Evolutionary conservation across 2,113 vertebrate species (phyloP), one percentile per base, ranked within the genome.

Genomic region (Speoplatyrhinus poulsoni): DNA sequence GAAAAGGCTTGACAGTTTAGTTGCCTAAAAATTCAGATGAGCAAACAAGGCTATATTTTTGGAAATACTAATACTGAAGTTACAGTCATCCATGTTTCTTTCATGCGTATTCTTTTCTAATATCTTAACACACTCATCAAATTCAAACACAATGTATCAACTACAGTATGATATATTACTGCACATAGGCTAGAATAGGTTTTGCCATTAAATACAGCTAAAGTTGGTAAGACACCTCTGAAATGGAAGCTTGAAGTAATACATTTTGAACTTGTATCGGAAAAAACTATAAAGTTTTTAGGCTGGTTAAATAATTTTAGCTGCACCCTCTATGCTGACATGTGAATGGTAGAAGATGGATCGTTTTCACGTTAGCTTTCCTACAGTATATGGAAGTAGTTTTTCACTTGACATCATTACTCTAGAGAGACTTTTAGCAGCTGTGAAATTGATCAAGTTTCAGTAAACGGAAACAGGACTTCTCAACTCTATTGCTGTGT

Each of bases 181-280:
- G 52, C 60, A n/a, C 48, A n/a, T 76, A 69, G 17, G 41, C 17
- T 73, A 32, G 53, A 65, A 66, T 67, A 49, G 58, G 50, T 53
- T 15, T 53, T 15, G 62, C 17, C 11, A 61, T 15, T 70, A 63
- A 49, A 26, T 16, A 54, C 3, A 1, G 56, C 57, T 62, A 33
- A 65, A 57, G 52, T 9, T 64, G 17, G 67, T 66, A 33, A 61
- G 12, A 36, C 16, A n/a, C 36, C 19, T 17, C 9, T 47, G 33
- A 46, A 54, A 11, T 13, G 60, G 52, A 3, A 50, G 6, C 6
- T 41, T 41, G 36, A 41, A 41, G 36, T 41, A 19, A 19, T 19
- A 19, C 1, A 41, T 41, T 4, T 41, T 4, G 0, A 41, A 41
- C 3, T 4, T 41, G 36, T 41, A 41, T 41, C 36, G 6, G 36